A percentile compares a stretch with the other conserved stretches of the same genome.
Conservation (phyloP, 1,140 invertebrate species). For the Arion vulgaris region DNA sequence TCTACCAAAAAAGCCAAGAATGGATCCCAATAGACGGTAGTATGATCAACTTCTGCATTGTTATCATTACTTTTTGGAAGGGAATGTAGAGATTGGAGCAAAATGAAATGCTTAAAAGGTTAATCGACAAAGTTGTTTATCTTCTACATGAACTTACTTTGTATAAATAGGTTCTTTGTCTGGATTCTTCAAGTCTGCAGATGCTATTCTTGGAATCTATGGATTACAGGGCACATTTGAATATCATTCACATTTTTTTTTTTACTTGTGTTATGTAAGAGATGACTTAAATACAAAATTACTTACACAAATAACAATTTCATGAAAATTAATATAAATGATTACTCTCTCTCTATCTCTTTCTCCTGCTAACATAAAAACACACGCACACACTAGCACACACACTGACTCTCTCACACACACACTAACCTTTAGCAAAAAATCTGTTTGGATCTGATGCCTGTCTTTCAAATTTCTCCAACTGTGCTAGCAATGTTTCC, state of each 20-base stretch:
- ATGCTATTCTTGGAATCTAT: constrained; percentile 67
- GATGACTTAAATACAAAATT: background rate
- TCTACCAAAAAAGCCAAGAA: no score
- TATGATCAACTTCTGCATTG: no score
- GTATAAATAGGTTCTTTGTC: constrained; percentile 63
- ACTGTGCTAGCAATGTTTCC: constrained; percentile 64
- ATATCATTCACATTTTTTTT: background rate
- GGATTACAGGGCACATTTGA: constrained; percentile 2
- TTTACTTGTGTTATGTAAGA: background rate
- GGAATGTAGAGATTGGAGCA: no score
- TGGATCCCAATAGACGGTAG: no score
- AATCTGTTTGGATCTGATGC: constrained; percentile 73
- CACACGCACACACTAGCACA: no score
- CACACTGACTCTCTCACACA: no score
- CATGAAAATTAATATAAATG: no score
- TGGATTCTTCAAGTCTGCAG: constrained; percentile 67
- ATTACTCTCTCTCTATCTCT: no score
- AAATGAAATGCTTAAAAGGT: no score
- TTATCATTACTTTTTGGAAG: no score
- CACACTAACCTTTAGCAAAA: constrained; percentile 69
- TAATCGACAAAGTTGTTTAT: constrained; percentile 1
- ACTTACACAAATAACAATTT: background rate
- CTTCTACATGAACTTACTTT: constrained; percentile 51
- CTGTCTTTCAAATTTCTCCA: constrained; percentile 72
- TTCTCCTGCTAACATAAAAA: no score